Evolutionary conservation across 2,113 vertebrate species (phyloP).

Genomic region (Otis tarda): DNA sequence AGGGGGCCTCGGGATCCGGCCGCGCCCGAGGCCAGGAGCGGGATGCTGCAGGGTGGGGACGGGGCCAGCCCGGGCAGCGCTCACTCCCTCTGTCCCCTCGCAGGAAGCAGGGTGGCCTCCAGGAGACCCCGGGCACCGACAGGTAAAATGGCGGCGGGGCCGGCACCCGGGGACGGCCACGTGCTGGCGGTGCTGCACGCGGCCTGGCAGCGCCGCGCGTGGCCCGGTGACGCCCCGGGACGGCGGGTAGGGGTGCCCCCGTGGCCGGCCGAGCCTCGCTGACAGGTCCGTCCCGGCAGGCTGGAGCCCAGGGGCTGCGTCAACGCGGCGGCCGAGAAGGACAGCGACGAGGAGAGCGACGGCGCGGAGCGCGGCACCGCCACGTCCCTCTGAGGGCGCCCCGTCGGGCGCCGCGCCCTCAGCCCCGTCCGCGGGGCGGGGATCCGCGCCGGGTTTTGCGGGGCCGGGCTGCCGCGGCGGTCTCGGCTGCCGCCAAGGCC

Average conservation of each 20-base stretch:
- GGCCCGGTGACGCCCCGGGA: not conserved
- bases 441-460: not conserved
- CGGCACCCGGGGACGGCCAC: not conserved
- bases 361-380: not conserved
- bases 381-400: not conserved
- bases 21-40: accelerated
- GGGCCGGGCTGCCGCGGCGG: not conserved
- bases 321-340: not conserved
- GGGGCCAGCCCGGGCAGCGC: not conserved
- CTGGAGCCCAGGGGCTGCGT: not conserved
- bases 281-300: not conserved
- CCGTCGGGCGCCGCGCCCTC: not conserved
- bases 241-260: not conserved
- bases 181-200: accelerated
- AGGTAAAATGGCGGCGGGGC: not conserved
- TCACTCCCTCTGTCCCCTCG: not conserved
- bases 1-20: accelerated
- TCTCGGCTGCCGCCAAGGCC: not conserved
- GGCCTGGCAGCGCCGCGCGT: not conserved
- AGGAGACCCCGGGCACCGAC: not conserved
- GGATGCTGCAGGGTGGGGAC: not conserved
- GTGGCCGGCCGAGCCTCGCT: not conserved
- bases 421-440: accelerated
- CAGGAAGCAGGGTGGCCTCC: not conserved
- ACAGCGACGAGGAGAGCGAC: not conserved